Evolutionary conservation across 2,888 invertebrate genomes (phyloP), one percentile per base, ranked within the genome.

Genomic region (Cataglyphis albicans): DNA sequence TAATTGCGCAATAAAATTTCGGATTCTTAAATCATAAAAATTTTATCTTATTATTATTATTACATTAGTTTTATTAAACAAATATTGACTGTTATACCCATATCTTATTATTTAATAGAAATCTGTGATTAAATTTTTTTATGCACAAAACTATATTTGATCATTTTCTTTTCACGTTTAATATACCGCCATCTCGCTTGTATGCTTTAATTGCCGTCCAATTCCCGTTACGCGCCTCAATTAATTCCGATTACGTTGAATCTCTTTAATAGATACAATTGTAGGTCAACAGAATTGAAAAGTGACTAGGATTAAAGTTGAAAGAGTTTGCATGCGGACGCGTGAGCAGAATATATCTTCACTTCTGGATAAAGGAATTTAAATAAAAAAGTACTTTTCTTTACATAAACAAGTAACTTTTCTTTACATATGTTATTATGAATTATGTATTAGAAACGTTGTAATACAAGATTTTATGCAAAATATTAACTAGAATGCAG

Each of bases 241-340:
- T 82, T 87, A 87, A 63, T 68, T 68, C 57, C 74, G 57, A 70
- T 81, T 82, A 75, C 59, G 21, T 18, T 10, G 32, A 76, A 57
- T 76, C 52, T 5, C 59, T 85, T 80, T 85, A 12, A n/a, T 41
- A 44, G 44, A 78, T 81, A 59, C 29, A 63, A 52, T 7, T 18
- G 18, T 15, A 9, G 15, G 21, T 38, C 4, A 67, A 76, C 12
- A 75, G 7, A 6, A 2, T 55, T 38, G 15, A 48, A n/a, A 29
- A 4, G 18, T 21, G 21, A 57, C 41, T 29, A 35, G 3, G 25
- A 76, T 76, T 70, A 68, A 52, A 65, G 21, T 65, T 35, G n/a
- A 61, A 75, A 35, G 21, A 35, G 10, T 65, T 75, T 64, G 5
- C 21, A 25, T 10, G 12, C 3, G 7, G n/a, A 38, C 52, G 10